Conservation (phyloP, 1,140 invertebrate genomes). For the Dreissena polymorpha region DNA sequence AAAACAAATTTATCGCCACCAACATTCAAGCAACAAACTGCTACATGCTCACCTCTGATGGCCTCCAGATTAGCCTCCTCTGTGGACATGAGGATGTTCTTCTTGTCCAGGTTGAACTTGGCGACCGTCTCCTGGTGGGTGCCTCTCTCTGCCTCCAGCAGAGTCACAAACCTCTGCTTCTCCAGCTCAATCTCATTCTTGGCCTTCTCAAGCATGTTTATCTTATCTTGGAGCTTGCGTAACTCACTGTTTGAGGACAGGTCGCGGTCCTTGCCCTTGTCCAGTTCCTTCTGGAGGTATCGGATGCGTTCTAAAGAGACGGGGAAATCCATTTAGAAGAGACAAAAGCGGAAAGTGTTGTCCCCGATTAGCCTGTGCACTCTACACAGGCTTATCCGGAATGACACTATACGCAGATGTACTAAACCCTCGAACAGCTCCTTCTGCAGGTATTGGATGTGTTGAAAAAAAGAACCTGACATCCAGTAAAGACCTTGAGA, state of each 20-base stretch:
- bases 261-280: slow-evolving; percentile 86
- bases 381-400: too few relatives aligned
- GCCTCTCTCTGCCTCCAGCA: slow-evolving; percentile 93
- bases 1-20: too few relatives aligned
- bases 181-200: slow-evolving; percentile 92
- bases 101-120: slow-evolving; percentile 83
- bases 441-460: too few relatives aligned
- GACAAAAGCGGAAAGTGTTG: too few relatives aligned
- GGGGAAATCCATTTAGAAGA: background rate
- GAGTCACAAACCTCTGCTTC: slow-evolving; percentile 90
- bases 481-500: too few relatives aligned
- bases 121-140: slow-evolving; percentile 88
- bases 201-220: slow-evolving; percentile 92
- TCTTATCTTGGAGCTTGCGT: slow-evolving; percentile 87
- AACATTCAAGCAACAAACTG: too few relatives aligned
- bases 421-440: too few relatives aligned
- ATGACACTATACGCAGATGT: too few relatives aligned
- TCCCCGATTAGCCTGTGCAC: too few relatives aligned
- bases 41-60: slow-evolving; percentile 86
- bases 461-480: too few relatives aligned
- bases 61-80: slow-evolving; percentile 95
- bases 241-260: slow-evolving; percentile 83
- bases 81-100: slow-evolving; percentile 84
- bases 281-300: slow-evolving; percentile 88
- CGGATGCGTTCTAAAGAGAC: slow-evolving; percentile 78